phyloP scores from a whole-genome alignment of 1,140 invertebrate genomes.

The Drosophila insularis region DNA sequence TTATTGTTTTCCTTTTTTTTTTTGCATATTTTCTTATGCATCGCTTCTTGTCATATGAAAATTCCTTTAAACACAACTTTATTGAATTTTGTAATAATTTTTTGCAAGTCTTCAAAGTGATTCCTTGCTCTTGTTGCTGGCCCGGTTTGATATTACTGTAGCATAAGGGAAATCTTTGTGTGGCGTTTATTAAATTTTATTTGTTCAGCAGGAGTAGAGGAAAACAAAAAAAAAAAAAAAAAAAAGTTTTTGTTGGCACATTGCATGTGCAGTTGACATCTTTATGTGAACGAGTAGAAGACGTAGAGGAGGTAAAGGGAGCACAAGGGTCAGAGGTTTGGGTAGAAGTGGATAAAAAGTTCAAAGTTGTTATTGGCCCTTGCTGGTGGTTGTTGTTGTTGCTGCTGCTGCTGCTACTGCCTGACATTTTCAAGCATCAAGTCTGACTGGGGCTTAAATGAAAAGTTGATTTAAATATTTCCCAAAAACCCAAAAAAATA shows the following conservation, averaged over 20 bases:
- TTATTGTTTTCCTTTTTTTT: too few relatives aligned
- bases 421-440: constrained; percentile 15
- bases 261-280: constrained; percentile 77
- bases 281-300: constrained; percentile 47
- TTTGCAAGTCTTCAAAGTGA: constrained; percentile 61
- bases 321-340: not conserved
- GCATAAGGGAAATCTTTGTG: constrained; percentile 57
- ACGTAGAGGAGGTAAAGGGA: not conserved
- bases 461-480: constrained; percentile 19
- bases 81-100: constrained; percentile 77
- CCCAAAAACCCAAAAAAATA: not conserved
- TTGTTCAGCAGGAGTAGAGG: constrained; percentile 45
- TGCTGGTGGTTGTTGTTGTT: too few relatives aligned
- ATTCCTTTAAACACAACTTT: constrained; percentile 66
- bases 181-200: constrained; percentile 77
- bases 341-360: not conserved
- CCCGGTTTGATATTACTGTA: constrained; percentile 39
- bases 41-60: constrained; percentile 55
- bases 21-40: constrained; percentile 27
- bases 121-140: constrained; percentile 47
- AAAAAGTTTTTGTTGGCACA: constrained; percentile 60
- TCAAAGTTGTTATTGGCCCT: constrained; percentile 14
- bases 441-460: constrained; percentile 24
- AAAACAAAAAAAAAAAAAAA: constrained; percentile 9
- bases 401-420: not conserved